Percentiles rank a stretch among this genome's conserved stretches.
Evolutionary conservation across 2,888 invertebrate genomes (phyloP).

Genomic region (Marronus borbonicus): DNA sequence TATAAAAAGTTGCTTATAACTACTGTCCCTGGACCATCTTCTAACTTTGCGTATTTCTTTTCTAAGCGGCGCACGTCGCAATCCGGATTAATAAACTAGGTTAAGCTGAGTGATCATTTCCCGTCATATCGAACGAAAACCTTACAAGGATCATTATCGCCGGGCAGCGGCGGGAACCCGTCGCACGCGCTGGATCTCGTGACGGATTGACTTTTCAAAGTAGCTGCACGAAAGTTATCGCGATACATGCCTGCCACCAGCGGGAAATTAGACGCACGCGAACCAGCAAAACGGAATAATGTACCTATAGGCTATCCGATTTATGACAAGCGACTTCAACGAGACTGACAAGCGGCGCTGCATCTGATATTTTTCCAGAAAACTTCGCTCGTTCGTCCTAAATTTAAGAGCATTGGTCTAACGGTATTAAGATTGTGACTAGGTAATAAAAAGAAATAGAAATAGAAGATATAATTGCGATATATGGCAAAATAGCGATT

Average conservation of each 20-base stretch:
- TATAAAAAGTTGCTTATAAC: too few relatives aligned
- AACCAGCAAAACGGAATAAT: slow-evolving; percentile 11
- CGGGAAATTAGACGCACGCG: slow-evolving; percentile 30
- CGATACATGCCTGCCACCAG: not conserved
- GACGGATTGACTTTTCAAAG: slow-evolving; percentile 40
- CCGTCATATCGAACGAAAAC: slow-evolving; percentile 16
- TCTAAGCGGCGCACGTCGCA: too few relatives aligned
- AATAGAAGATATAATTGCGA: too few relatives aligned
- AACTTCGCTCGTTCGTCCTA: slow-evolving; percentile 12
- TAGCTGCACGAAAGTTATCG: slow-evolving; percentile 39
- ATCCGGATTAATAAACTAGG: not conserved
- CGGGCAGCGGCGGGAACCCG: not conserved
- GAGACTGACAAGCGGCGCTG: slow-evolving; percentile 24
- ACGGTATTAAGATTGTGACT: not conserved
- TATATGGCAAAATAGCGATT: too few relatives aligned
- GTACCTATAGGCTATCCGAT: too few relatives aligned
- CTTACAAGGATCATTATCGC: slow-evolving; percentile 18
- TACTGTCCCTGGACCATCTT: too few relatives aligned
- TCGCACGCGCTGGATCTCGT: not conserved
- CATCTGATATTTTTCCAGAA: slow-evolving; percentile 5
- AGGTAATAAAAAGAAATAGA: too few relatives aligned
- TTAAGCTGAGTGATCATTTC: not conserved
- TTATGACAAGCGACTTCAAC: not conserved
- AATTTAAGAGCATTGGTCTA: slow-evolving; percentile 24
- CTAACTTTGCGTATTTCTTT: too few relatives aligned